Conservation (phyloP, 1,140 invertebrate genomes). For the Aphaenogaster ashmeadi region DNA sequence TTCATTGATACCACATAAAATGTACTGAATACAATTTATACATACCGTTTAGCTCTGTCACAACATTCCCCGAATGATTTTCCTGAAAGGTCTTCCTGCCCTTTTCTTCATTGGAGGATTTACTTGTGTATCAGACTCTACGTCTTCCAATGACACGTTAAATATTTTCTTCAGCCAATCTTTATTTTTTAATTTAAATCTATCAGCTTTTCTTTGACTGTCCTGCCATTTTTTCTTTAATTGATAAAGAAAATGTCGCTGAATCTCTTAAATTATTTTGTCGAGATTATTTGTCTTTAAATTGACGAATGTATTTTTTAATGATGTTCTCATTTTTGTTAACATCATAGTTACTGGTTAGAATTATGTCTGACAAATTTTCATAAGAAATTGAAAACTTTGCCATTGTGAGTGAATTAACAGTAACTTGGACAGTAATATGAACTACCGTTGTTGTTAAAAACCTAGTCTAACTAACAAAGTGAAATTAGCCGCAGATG, state of each 20-base stretch:
- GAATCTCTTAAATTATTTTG: not conserved
- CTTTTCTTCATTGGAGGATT: not conserved
- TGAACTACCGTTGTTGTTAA: too few relatives aligned
- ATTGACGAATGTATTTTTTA: not conserved
- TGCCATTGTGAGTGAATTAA: not conserved
- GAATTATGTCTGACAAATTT: not conserved
- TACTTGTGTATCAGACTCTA: not conserved
- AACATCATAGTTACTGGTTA: not conserved
- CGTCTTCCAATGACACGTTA: not conserved
- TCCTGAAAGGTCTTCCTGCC: not conserved
- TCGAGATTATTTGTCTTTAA: not conserved
- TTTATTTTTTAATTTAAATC: not conserved
- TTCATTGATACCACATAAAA: too few relatives aligned
- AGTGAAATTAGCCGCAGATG: too few relatives aligned
- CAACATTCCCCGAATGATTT: not conserved
- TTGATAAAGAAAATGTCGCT: not conserved
- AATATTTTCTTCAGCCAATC: not conserved
- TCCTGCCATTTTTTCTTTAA: conserved; percentile 10
- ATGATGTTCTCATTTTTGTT: not conserved
- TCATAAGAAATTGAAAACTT: not conserved
- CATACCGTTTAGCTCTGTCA: not conserved
- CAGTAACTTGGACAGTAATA: not conserved
- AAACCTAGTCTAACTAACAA: too few relatives aligned
- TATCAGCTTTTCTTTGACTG: not conserved
- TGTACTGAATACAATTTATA: too few relatives aligned